Base-by-base conservation (phyloP, 2,888 invertebrate species). In the Agrenia bidenticulata region DNA sequence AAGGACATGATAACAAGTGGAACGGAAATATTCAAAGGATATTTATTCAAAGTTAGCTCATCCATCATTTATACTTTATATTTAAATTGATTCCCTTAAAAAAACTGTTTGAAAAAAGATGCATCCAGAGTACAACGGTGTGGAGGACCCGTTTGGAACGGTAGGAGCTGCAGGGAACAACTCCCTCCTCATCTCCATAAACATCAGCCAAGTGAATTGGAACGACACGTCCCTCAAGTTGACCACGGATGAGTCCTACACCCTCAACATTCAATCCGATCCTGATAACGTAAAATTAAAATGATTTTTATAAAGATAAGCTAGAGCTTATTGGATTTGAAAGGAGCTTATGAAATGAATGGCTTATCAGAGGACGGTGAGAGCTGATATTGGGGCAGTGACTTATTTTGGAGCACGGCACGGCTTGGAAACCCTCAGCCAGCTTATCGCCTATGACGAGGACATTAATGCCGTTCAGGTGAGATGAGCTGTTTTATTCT, bases 391-490 rank as follows among this genome's bases (percentile, higher is more conserved):
- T n/a, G 60, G 60, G 1, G 79, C 79, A 1, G 63, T 49, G 5
- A 79, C 79, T 2, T 84, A 88, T 5, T 90, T 85, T 77, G 90
- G 90, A 0, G 88, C 86, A 0, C 84, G 92, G 0, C 89, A 91
- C 76, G 90, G 83, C 0, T 79, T 92, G 54, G 91, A 92, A 79
- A 88, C 90, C 0, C 81, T 92, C 53, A 84, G 85, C 1, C 91
- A 92, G 75, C 79, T 92, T 60, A 83, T 87, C 1, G 83, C 82
- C 1, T 78, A 79, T 70, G 80, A 59, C 83, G 45, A 21, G 13
- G 54, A 26, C n/a, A 21, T 42, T 5, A 54, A 61, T 19, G 55
- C 85, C 19, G 81, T 90, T 2, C 83, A 85, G 59, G 63, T 69
- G 41, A 23, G 19, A 39, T 39, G 9, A 39, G n/a, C n/a, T n/a